A percentile compares a stretch with the other conserved stretches of the same genome.
These are phyloP conservation scores for Siniperca undulata DNA, from an alignment of 2,797 vertebrate species.

Conservation along the genomic window DNA sequence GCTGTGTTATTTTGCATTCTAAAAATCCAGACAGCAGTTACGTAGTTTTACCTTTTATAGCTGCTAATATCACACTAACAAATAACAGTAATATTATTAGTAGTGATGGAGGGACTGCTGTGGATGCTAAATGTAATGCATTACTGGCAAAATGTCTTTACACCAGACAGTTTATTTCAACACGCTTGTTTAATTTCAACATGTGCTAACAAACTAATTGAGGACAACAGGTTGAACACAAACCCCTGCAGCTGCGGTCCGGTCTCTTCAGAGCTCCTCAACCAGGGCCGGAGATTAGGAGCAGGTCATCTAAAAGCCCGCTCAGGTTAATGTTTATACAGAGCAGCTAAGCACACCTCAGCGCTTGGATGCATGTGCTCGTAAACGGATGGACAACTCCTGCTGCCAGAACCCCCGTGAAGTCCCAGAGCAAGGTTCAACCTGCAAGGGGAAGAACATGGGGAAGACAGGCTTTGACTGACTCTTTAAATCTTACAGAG, in stretches of 20 bases:
- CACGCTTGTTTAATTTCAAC: neutral
- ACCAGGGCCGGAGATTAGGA: conserved; percentile 16
- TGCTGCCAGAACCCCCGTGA: neutral
- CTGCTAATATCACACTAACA: neutral
- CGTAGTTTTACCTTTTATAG: neutral
- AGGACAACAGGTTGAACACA: neutral
- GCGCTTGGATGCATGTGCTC: conserved; percentile 29
- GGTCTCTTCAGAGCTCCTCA: conserved; percentile 20
- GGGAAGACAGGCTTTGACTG: neutral
- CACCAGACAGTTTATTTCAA: neutral
- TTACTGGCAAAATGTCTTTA: neutral
- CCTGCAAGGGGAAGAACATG: neutral
- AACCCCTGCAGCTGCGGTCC: conserved; percentile 16
- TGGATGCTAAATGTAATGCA: neutral
- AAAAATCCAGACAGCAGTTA: neutral
- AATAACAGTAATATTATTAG: neutral
- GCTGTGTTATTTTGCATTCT: neutral
- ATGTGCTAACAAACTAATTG: too few relatives aligned
- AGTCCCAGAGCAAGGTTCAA: conserved; percentile 24
- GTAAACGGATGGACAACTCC: conserved; percentile 50
- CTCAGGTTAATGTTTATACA: conserved; percentile 73
- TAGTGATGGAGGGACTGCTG: neutral
- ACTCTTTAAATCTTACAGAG: neutral
- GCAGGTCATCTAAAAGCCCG: conserved; percentile 46
- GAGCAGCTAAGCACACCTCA: conserved; percentile 50